Percentiles rank a stretch among this genome's conserved stretches.
Conservation (phyloP, 2,113 vertebrate genomes). For the Embiotoca jacksoni region DNA sequence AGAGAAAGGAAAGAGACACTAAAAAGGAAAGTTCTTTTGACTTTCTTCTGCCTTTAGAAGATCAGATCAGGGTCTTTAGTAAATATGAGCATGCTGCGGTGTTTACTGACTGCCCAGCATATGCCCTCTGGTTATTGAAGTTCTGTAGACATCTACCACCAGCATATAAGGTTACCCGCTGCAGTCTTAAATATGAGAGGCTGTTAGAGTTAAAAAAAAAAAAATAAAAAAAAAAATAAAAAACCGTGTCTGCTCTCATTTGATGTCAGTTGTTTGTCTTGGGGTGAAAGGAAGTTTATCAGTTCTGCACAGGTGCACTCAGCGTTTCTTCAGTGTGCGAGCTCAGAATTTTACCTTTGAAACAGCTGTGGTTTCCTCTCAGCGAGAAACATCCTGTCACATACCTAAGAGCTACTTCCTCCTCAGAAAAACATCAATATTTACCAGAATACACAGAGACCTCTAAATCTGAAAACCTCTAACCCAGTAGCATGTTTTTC, state of each 20-base stretch:
- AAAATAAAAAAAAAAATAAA: background rate
- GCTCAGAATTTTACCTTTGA: slow-evolving; percentile 35
- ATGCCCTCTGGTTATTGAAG: slow-evolving; percentile 2
- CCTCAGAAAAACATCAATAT: slow-evolving; percentile 81
- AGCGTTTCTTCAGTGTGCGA: slow-evolving; percentile 9
- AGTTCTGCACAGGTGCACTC: slow-evolving; percentile 36
- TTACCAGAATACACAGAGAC: slow-evolving; percentile 71
- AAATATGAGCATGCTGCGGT: background rate
- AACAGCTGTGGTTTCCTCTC: slow-evolving; percentile 58
- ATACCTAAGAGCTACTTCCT: slow-evolving; percentile 73
- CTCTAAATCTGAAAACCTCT: slow-evolving; percentile 46
- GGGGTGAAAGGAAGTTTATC: slow-evolving; percentile 1
- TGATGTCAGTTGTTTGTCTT: slow-evolving; percentile 22
- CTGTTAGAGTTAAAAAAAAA: background rate
- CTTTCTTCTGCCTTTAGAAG: background rate
- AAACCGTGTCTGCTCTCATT: slow-evolving; percentile 1
- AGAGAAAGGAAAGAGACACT: background rate
- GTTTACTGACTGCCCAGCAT: slow-evolving; percentile 6
- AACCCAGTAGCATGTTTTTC: slow-evolving; percentile 56
- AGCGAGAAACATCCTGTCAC: slow-evolving; percentile 66
- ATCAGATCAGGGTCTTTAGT: background rate
- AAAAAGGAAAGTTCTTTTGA: background rate
- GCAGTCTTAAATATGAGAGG: background rate
- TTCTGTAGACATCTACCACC: background rate
- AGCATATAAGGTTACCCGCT: background rate